phyloP scores from a whole-genome alignment of 2,888 invertebrate species.

The Ophion obscuratus region DNA sequence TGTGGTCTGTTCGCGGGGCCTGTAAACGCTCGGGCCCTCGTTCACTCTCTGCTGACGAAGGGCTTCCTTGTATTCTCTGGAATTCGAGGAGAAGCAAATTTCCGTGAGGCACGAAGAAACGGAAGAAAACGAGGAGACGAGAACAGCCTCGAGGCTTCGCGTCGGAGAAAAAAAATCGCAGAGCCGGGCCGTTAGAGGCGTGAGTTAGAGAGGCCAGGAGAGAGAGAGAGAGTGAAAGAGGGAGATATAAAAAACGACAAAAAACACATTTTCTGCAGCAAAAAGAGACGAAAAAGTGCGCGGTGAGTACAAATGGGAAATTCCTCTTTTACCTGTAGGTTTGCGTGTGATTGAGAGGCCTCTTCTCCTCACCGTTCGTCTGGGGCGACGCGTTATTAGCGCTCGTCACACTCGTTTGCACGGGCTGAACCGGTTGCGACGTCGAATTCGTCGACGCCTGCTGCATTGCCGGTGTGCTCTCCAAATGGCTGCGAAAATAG shows the following conservation, averaged over 20 bases:
- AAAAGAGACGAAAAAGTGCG: background rate
- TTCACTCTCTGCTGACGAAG: conserved; percentile 93
- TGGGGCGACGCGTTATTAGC: conserved; percentile 70
- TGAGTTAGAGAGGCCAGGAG: background rate
- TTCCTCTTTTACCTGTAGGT: conserved; percentile 83
- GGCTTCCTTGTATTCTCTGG: conserved; percentile 95
- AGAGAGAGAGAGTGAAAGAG: background rate
- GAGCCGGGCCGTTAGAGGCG: background rate
- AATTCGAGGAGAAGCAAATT: conserved; percentile 73
- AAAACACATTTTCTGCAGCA: conserved; percentile 6
- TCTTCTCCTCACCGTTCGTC: conserved; percentile 88
- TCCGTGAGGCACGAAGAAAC: conserved; percentile 3
- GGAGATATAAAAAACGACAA: background rate
- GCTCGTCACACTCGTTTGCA: conserved; percentile 72
- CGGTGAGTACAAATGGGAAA: conserved; percentile 21
- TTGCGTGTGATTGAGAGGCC: conserved; percentile 89
- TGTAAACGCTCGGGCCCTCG: conserved; percentile 89
- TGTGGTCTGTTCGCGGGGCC: conserved; percentile 87
- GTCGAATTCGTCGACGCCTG: conserved; percentile 72
- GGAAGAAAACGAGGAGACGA: background rate
- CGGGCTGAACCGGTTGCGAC: conserved; percentile 74
- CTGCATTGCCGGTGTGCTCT: conserved; percentile 75
- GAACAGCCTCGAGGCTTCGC: background rate
- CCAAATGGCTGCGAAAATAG: conserved; percentile 78
- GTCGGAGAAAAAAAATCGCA: background rate